These are phyloP conservation scores for Saturnia pavonia DNA, from an alignment of 2,888 invertebrate genomes.

Conservation along the genomic window DNA sequence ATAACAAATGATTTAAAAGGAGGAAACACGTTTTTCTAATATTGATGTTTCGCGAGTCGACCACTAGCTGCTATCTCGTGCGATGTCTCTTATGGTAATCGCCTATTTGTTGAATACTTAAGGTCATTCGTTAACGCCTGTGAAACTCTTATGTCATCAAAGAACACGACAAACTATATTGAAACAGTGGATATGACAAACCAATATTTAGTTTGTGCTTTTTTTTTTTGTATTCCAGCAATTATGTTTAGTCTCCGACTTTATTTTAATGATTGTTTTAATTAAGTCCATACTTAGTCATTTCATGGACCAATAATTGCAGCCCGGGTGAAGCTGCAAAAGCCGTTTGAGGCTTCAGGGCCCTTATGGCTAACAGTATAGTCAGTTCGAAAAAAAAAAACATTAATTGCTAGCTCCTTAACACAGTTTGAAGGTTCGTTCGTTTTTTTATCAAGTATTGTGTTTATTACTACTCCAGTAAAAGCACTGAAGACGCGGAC, in stretches of 20 bases:
- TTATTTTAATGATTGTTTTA: not conserved
- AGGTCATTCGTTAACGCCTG: not conserved
- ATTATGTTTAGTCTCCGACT: not conserved
- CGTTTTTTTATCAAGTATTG: not conserved
- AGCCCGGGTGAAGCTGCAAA: too few species aligned
- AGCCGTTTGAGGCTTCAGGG: too few species aligned
- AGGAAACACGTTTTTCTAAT: slow-evolving; percentile 41
- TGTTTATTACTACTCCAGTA: not conserved
- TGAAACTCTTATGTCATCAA: slow-evolving; percentile 11
- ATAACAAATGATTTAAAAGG: slow-evolving; percentile 19
- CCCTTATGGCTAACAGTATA: too few species aligned
- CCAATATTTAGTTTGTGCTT: not conserved
- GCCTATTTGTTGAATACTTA: not conserved
- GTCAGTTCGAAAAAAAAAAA: too few species aligned
- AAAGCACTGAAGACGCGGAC: not conserved
- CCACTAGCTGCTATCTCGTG: not conserved
- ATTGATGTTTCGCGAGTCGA: slow-evolving; percentile 30
- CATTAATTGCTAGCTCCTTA: not conserved
- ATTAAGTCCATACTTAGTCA: not conserved
- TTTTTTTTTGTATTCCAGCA: not conserved
- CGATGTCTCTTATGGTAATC: not conserved
- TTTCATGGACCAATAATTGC: not conserved
- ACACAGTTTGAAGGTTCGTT: not conserved
- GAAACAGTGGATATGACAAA: not conserved
- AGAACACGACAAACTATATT: slow-evolving; percentile 7